These are phyloP conservation scores for Balaenoptera acutorostrata DNA, from an alignment of 2,113 vertebrate genomes.

Conservation along the genomic window DNA sequence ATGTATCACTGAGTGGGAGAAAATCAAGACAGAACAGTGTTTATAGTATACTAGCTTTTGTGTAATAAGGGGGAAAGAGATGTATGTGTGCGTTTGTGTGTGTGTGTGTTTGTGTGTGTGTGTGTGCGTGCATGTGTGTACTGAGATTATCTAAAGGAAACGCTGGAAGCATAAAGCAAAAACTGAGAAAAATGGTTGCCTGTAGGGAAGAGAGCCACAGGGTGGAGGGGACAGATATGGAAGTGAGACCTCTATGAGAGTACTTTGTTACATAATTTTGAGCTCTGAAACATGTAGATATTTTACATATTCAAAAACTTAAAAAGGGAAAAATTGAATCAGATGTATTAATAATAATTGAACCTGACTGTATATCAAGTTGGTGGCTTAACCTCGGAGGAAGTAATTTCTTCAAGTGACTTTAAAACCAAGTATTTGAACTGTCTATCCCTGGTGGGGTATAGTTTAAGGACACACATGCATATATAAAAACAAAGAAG, in stretches of 20 bases:
- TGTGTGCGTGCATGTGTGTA: rapidly evolving
- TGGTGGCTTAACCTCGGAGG: neutral
- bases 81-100: neutral
- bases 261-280: neutral
- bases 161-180: neutral
- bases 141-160: neutral
- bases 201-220: rapidly evolving
- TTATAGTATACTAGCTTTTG: neutral
- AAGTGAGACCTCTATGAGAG: neutral
- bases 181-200: neutral
- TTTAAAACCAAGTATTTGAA: neutral
- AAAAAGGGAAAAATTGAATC: neutral
- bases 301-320: neutral
- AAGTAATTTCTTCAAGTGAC: neutral
- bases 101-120: rapidly evolving
- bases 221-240: rapidly evolving
- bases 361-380: neutral
- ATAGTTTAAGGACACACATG: neutral
- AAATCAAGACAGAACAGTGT: too few species aligned
- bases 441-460: neutral
- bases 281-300: neutral
- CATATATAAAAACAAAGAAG: neutral
- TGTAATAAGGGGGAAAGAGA: neutral
- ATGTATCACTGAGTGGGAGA: rapidly evolving
- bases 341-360: neutral